Percentiles rank a stretch among this genome's conserved stretches.
These are phyloP conservation scores for Drosophila sp. DNA, from an alignment of 1,140 invertebrate genomes.

Conservation along the genomic window DNA sequence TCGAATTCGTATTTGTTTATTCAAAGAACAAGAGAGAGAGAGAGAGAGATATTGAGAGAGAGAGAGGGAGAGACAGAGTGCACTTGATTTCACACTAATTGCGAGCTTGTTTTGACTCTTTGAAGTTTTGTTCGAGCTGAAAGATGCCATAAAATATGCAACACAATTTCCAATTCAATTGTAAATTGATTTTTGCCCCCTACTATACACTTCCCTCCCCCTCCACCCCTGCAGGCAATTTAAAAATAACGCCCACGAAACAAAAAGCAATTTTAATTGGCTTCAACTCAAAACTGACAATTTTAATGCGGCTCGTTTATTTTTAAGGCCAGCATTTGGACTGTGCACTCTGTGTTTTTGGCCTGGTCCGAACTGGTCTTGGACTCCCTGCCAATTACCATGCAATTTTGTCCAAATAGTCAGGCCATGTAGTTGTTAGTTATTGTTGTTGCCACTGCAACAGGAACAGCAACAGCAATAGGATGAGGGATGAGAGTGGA, in stretches of 20 bases:
- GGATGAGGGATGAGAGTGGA: not conserved
- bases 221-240: slow-evolving; percentile 3
- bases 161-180: slow-evolving; percentile 48
- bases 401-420: slow-evolving; percentile 48
- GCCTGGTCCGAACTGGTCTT: not conserved
- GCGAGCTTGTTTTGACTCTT: slow-evolving; percentile 28
- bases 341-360: not conserved
- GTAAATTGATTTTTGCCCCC: slow-evolving; percentile 40
- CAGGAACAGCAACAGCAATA: not conserved
- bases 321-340: slow-evolving; percentile 19
- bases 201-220: not conserved
- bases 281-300: slow-evolving; percentile 44
- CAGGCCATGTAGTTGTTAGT: slow-evolving; percentile 27
- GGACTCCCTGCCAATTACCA: slow-evolving; percentile 36
- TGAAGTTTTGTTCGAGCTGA: slow-evolving; percentile 25
- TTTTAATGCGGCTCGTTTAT: slow-evolving; percentile 46
- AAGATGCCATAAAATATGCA: slow-evolving; percentile 52
- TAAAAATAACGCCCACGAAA: slow-evolving; percentile 11
- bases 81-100: slow-evolving; percentile 36
- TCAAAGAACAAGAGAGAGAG: no score
- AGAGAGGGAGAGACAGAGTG: not conserved
- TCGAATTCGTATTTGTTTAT: slow-evolving; percentile 1
- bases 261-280: slow-evolving; percentile 57
- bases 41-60: no score
- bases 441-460: slow-evolving; percentile 23